A percentile compares a stretch with the other conserved stretches of the same genome.
Conservation (phyloP, 2,888 invertebrate genomes). For the Netelia virgata region DNA sequence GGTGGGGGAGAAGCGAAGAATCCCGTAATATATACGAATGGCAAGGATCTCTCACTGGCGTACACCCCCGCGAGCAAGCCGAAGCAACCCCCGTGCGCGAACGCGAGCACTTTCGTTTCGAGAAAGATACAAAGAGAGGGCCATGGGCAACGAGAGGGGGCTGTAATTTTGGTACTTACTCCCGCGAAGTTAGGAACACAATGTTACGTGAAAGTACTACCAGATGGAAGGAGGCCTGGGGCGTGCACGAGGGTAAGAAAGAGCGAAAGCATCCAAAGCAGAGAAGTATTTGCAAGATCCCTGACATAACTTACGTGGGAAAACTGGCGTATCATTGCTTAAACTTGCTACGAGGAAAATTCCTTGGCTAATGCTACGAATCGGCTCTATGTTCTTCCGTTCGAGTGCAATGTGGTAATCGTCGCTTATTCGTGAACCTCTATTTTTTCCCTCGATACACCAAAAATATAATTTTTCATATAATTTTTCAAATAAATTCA, state of each 20-base stretch:
- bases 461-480: constrained; percentile 1
- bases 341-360: constrained; percentile 52
- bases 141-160: constrained; percentile 74
- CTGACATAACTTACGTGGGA: constrained; percentile 74
- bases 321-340: constrained; percentile 74
- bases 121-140: constrained; percentile 63
- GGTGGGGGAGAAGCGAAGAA: constrained; percentile 76
- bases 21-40: constrained; percentile 79
- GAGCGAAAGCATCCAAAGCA: constrained; percentile 25
- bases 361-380: constrained; percentile 11
- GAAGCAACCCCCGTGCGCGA: background rate
- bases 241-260: constrained; percentile 37
- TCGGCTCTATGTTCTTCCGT: constrained; percentile 16
- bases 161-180: constrained; percentile 81
- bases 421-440: constrained; percentile 35
- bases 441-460: background rate
- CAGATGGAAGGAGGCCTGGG: constrained; percentile 76
- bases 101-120: constrained; percentile 75
- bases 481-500: background rate
- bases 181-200: constrained; percentile 80
- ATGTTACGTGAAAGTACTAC: constrained; percentile 81
- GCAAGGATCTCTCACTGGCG: constrained; percentile 70
- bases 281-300: constrained; percentile 76
- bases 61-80: constrained; percentile 62
- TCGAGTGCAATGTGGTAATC: constrained; percentile 60